Percentiles rank a stretch among this genome's conserved stretches.
These are phyloP conservation scores for Phyto melanocephala DNA, from an alignment of 2,888 invertebrate species.

Conservation along the genomic window DNA sequence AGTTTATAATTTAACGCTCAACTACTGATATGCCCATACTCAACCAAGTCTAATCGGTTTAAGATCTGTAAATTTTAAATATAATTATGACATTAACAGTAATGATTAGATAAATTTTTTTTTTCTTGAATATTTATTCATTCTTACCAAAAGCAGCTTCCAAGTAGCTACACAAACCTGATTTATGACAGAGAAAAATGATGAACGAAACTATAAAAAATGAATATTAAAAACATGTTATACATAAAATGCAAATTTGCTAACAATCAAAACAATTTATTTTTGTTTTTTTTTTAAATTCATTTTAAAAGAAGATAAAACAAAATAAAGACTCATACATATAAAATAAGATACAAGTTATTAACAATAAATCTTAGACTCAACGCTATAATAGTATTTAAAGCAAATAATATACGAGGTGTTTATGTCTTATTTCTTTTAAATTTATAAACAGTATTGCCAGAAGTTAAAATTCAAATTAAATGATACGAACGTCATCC, in stretches of 20 bases:
- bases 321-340: neutral
- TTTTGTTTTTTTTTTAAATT: conserved; percentile 27
- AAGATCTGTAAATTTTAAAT: conserved; percentile 13
- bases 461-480: no score
- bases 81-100: conserved; percentile 68
- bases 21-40: no score
- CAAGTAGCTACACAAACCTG: conserved; percentile 20
- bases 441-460: neutral
- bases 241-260: conserved; percentile 69
- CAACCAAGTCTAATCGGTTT: no score
- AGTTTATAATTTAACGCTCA: no score
- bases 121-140: neutral
- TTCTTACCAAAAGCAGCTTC: neutral
- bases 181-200: conserved; percentile 11
- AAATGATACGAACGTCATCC: no score
- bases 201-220: neutral
- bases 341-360: conserved; percentile 13
- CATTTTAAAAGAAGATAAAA: conserved; percentile 14
- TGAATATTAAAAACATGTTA: conserved; percentile 38
- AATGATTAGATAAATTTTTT: conserved; percentile 19
- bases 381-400: neutral
- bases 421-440: neutral
- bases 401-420: neutral
- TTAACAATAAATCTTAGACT: conserved; percentile 40
- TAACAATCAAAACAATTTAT: conserved; percentile 69